These are phyloP conservation scores for Lasaia peninsularis DNA, from an alignment of 1,140 invertebrate species.

Conservation along the genomic window DNA sequence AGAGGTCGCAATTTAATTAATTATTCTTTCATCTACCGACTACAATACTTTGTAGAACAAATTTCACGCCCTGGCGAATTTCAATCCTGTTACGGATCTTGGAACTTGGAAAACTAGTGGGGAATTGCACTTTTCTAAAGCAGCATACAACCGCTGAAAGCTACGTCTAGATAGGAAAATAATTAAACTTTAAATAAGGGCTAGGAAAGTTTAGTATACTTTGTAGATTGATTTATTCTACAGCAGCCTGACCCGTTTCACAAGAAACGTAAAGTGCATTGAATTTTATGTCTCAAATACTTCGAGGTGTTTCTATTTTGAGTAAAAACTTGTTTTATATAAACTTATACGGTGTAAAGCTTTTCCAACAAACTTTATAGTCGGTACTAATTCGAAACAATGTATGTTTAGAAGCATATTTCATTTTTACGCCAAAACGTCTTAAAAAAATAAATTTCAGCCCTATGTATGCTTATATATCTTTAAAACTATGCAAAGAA, in stretches of 20 bases:
- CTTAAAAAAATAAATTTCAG: too few relatives aligned
- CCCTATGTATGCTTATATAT: too few relatives aligned
- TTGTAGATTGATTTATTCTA: conserved; percentile 7
- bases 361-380: too few relatives aligned
- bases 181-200: conserved; percentile 11
- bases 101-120: conserved; percentile 7
- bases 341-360: too few relatives aligned
- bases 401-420: too few relatives aligned
- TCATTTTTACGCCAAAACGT: too few relatives aligned
- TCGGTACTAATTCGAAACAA: too few relatives aligned
- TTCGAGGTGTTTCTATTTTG: too few relatives aligned
- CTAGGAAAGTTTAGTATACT: background rate
- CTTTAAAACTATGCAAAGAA: too few relatives aligned
- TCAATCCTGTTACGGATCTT: conserved; percentile 6
- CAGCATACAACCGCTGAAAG: conserved; percentile 9
- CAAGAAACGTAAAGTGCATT: background rate
- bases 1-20: background rate
- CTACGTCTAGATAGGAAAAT: conserved; percentile 3
- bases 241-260: background rate
- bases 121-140: conserved; percentile 11
- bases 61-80: background rate
- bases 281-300: background rate
- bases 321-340: too few relatives aligned
- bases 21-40: background rate
- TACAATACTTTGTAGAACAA: conserved; percentile 9